These are phyloP conservation scores for Cotesia vestalis DNA, from an alignment of 1,140 invertebrate species.

Conservation along the genomic window DNA sequence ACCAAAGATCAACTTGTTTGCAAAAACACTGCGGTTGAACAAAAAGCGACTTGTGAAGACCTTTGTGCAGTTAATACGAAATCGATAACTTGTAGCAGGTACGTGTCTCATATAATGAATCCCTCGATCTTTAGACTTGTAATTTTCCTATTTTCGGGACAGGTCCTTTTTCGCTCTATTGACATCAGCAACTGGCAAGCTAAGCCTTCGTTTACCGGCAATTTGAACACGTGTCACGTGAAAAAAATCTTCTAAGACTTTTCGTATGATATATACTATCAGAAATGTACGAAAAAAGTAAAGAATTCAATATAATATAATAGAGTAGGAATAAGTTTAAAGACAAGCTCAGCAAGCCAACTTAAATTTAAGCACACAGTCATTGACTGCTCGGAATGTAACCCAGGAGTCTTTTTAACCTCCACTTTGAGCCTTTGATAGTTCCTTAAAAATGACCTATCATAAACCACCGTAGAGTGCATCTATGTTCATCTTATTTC, in stretches of 20 bases:
- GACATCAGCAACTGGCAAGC: not conserved
- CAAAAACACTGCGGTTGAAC: too few relatives aligned
- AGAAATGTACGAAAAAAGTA: too few relatives aligned
- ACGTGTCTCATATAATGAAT: slow-evolving; percentile 3
- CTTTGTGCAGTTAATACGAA: slow-evolving; percentile 5
- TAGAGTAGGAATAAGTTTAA: too few relatives aligned
- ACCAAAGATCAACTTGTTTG: too few relatives aligned
- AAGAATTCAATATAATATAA: too few relatives aligned
- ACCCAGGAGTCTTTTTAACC: not conserved
- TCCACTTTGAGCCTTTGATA: not conserved
- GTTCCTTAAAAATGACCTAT: slow-evolving; percentile 5
- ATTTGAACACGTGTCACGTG: slow-evolving; percentile 12
- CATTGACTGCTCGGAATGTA: too few relatives aligned
- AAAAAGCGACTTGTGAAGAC: too few relatives aligned
- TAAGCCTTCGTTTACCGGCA: not conserved
- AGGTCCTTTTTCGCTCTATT: not conserved
- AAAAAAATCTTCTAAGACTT: not conserved
- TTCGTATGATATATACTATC: not conserved
- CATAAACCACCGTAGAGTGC: slow-evolving; percentile 10
- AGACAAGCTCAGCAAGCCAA: too few relatives aligned
- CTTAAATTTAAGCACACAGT: too few relatives aligned
- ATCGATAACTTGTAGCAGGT: slow-evolving; percentile 14
- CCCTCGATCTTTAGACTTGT: too few relatives aligned
- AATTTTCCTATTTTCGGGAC: not conserved
- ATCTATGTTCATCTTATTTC: not conserved